A percentile compares a stretch with the other conserved stretches of the same genome.
Conservation (phyloP, 2,888 invertebrate species). For the Rhopalosiphum nymphaeae region DNA sequence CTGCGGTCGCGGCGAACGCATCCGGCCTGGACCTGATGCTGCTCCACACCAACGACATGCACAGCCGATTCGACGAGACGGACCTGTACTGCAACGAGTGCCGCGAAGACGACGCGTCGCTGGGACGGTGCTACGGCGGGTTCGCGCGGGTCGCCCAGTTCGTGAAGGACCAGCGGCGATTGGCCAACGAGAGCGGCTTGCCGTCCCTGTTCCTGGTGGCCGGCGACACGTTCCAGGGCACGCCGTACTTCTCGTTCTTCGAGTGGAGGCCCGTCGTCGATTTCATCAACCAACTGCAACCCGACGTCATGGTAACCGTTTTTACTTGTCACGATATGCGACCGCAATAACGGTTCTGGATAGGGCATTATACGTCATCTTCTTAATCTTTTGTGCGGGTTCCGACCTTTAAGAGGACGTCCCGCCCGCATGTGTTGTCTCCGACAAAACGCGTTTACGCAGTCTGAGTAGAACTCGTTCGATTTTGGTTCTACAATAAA, state of each 20-base stretch:
- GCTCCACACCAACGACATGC: constrained; percentile 93
- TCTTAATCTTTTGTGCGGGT: too few species aligned
- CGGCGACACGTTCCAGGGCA: constrained; percentile 93
- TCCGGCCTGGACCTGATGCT: constrained; percentile 77
- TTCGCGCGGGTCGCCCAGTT: constrained; percentile 77
- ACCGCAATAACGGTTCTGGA: too few species aligned
- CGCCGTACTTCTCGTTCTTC: constrained; percentile 87
- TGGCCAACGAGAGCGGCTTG: constrained; percentile 74
- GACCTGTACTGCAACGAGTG: constrained; percentile 76
- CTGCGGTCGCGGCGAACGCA: constrained; percentile 66
- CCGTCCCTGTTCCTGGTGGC: constrained; percentile 88
- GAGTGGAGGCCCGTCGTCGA: constrained; percentile 84
- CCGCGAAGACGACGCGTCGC: constrained; percentile 69
- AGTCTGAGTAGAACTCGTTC: too few species aligned
- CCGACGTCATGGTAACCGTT: constrained; percentile 83
- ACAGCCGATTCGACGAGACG: constrained; percentile 78
- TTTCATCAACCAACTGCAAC: constrained; percentile 83
- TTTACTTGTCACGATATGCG: background rate
- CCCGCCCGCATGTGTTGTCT: too few species aligned
- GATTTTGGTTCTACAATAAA: too few species aligned
- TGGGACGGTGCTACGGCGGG: constrained; percentile 82
- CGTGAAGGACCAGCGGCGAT: constrained; percentile 74
- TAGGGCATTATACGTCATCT: too few species aligned
- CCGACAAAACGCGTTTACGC: too few species aligned
- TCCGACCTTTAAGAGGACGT: too few species aligned